Percentiles rank a stretch among this genome's conserved stretches.
Conservation (phyloP, 2,113 vertebrate species). For the Cynocephalus volans region DNA sequence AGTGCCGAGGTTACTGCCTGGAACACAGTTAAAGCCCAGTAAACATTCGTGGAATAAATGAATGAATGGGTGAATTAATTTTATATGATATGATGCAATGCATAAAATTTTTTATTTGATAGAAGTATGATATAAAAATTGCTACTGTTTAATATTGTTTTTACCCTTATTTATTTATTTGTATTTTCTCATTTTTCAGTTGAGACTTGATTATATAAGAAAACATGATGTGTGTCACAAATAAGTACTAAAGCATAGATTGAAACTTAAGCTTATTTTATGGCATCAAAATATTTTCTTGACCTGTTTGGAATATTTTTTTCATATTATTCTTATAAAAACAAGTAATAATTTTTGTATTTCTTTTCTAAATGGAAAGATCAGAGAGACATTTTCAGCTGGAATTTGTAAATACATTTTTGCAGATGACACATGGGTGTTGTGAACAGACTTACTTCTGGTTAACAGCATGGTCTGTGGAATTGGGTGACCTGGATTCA, state of each 20-base stretch:
- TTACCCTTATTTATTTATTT: constrained; percentile 28
- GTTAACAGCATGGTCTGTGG: background rate
- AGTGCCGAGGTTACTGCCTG: background rate
- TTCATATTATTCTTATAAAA: constrained; percentile 33
- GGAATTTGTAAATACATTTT: background rate
- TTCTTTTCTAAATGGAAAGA: constrained; percentile 19
- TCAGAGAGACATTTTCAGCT: background rate
- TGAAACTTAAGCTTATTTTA: constrained; percentile 2
- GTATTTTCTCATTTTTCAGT: background rate
- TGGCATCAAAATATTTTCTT: background rate
- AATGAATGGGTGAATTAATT: background rate
- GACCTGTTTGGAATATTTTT: constrained; percentile 3
- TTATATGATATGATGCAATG: background rate
- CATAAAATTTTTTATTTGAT: background rate
- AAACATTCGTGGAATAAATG: constrained; percentile 9
- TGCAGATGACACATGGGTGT: background rate
- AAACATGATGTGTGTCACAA: constrained; percentile 15
- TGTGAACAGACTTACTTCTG: background rate
- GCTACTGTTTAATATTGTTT: background rate
- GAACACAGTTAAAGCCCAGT: background rate
- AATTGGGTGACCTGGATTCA: background rate
- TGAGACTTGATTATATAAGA: constrained; percentile 26
- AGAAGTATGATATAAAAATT: background rate
- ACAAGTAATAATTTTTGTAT: background rate
- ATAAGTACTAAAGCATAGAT: background rate